Base-by-base conservation (phyloP, 1,140 invertebrate genomes). In the Brachionus paranguensis region DNA sequence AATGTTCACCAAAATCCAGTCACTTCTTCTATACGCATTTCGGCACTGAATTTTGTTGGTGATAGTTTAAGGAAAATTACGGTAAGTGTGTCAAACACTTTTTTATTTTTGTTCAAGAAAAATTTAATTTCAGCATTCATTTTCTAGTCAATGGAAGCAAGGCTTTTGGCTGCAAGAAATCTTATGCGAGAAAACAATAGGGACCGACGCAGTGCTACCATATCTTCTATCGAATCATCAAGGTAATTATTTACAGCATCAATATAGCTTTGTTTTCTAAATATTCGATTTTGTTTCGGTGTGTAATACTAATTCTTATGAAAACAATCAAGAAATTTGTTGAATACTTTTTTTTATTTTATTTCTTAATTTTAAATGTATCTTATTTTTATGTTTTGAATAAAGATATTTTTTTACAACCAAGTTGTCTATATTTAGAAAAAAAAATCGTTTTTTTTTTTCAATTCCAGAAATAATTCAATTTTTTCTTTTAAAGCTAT, bases 131-230 rank as follows among this genome's bases (percentile, higher is more conserved):
- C 27, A 17, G 17, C 24, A 37, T 37, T 37, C 10, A 78, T 43
- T 60, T 79, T 65, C 11, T 43, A 81, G 78, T 60, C 78, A 64
- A 81, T 81, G 53, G 78, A 81, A 81, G 37, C 78, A 20, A n/a
- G 64, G 11, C 60, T 81, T n/a, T 24, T 81, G n/a, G 64, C 64
- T 24, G 20, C 53, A 14, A 60, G 78, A 64, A 64, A 60, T 47
- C 41, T 81, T 27, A 81, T 81, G 78, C 55, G 60, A 45, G 78
- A 64, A 43, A 47, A 55, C 17, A 81, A 81, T 64, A 8, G 78
- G 37, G 78, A 81, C 14, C n/a, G 78, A 64, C 50, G 78, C 11
- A 79, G 78, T 81, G 78, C 78, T 14, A 81, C 78, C 20, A 64
- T 81, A 24, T 60, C 78, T 1, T 10, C 78, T 8, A 47, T 81